Base-by-base conservation (phyloP, 1,140 invertebrate genomes). In the Diorhabda sublineata region DNA sequence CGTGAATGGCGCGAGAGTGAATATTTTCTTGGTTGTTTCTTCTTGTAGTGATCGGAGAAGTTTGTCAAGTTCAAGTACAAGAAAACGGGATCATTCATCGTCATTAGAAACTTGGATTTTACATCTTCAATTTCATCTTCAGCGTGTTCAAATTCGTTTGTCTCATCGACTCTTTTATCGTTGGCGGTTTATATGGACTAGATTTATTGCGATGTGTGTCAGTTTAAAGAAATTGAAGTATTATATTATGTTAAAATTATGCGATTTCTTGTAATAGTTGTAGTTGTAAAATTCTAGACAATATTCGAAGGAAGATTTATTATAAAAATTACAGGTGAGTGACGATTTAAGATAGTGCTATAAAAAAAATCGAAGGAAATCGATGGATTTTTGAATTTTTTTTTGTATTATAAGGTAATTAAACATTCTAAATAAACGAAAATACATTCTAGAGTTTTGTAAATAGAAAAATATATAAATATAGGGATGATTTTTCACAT, bases 241-340 rank as follows among this genome's bases (percentile, higher is more conserved):
- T 52, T 74, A 74, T 45, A 74, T 73, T 42, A 74, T 74, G 73
- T 63, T 72, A 47, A 70, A 74, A 45, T 59, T 70, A 11, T 70
- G 69, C 58, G 61, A 63, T 58, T 11, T 26, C 6, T 11, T 60
- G 58, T 60, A n/a, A 52, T 52, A 52, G 6, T 52, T 52, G 47
- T 52, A n/a, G n/a, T 52, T 52, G n/a, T 52, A 8, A 52, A 52
- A 52, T n/a, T 26, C 26, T 26, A 26, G 26, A 26, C 26, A 26
- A 26, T 26, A 26, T 26, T 26, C 26, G 26, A 26, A 26, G 0
- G 26, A 26, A 26, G 26, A 26, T 26, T 26, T 26, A 26, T 26
- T 26, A 26, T 26, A 26, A 26, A 26, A 26, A 26, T 26, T 26
- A 26, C 26, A 26, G 26, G 26, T 26, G 26, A 26, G 26, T 26